Base-by-base conservation (phyloP, 2,888 invertebrate species). In the Antheraea yamamai region DNA sequence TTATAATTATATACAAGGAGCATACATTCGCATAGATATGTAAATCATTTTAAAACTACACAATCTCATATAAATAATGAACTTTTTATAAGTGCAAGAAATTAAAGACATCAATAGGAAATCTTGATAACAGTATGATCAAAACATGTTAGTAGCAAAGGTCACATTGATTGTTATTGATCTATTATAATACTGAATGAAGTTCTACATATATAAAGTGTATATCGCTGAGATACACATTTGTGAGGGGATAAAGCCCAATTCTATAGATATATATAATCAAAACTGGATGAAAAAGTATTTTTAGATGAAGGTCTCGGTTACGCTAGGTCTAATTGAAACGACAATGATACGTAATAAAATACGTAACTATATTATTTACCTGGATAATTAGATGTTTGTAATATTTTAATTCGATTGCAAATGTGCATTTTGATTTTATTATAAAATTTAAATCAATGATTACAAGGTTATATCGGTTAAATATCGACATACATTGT, bases 271-370 rank as follows among this genome's bases (percentile, higher is more conserved):
- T 78, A 81, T 79, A 82, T 79, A 80, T 81, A 81, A 85, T 83
- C 82, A 83, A 79, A 82, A 81, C 77, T 75, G 77, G 82, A 81
- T 80, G 80, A 83, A 83, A 84, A 81, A 80, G 82, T 93, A 94
- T 93, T 93, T 91, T 84, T 94, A 94, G 93, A 87, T 80, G 93
- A 93, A 94, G 94, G 94, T 94, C 91, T 92, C 83, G 87, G 88
- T 87, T 87, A 75, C 74, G 58, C 52, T 81, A 80, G 80, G 80
- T 82, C 78, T 86, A 87, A 89, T 88, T 82, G 85, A 86, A 82
- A 82, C 85, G 90, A 89, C 89, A 90, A 47, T 12, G 47, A 47
- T 47, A 47, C 47, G 47, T 47, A 47, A 89, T 91, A 87, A 79
- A 79, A 78, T 79, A 77, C 79, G 79, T 80, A 78, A 80, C 74